A percentile compares a stretch with the other conserved stretches of the same genome.
Conservation (phyloP, 2,797 vertebrate species). For the Bradypodion ventrale region DNA sequence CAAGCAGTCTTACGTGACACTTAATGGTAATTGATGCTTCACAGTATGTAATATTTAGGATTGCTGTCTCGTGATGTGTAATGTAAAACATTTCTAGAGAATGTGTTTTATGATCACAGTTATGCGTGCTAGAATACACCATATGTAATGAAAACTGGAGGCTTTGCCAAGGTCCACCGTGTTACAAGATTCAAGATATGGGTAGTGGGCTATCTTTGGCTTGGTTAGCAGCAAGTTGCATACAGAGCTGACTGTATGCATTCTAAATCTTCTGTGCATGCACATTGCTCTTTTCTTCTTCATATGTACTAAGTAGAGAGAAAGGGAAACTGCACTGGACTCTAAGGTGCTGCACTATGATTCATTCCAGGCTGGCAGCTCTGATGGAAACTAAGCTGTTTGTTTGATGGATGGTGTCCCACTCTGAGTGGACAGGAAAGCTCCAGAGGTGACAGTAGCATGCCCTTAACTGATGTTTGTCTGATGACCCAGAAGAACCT, state of each 20-base stretch:
- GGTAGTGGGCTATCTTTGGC: neutral
- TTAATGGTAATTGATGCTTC: no score
- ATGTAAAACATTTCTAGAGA: neutral
- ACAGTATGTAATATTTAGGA: neutral
- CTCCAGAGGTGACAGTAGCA: slow-evolving; percentile 49
- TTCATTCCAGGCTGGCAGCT: slow-evolving; percentile 56
- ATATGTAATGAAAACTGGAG: neutral
- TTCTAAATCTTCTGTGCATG: neutral
- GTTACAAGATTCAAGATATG: neutral
- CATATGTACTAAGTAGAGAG: neutral
- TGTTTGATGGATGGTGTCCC: slow-evolving; percentile 54
- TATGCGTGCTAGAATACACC: neutral
- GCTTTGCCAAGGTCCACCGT: neutral
- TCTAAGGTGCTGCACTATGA: slow-evolving; percentile 7
- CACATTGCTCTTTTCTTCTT: neutral
- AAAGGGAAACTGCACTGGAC: fast-evolving
- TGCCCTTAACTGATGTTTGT: slow-evolving; percentile 41
- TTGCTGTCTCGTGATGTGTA: neutral
- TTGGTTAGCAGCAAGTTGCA: neutral
- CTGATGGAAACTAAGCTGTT: slow-evolving; percentile 36
- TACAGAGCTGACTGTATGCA: neutral
- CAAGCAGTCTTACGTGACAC: neutral
- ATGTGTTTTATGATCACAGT: neutral
- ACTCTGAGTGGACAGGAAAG: slow-evolving; percentile 31
- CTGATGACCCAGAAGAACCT: slow-evolving; percentile 56